Percentiles rank a stretch among this genome's conserved stretches.
These are phyloP conservation scores for Chionomys nivalis DNA, from an alignment of 2,113 vertebrate genomes.

Conservation along the genomic window DNA sequence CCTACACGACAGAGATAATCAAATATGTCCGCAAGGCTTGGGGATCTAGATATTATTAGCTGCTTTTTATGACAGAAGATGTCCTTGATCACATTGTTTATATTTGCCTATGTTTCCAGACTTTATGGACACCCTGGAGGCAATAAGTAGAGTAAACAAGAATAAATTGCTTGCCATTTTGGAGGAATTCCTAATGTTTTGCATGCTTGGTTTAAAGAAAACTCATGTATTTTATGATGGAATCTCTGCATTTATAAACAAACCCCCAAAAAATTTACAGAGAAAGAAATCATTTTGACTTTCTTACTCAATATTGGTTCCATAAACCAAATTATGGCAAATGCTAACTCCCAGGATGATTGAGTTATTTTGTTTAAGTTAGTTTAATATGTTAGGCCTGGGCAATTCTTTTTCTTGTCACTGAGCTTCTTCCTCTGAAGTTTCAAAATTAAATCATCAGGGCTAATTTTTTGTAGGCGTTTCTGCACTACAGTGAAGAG, in stretches of 20 bases:
- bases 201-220: constrained; percentile 6
- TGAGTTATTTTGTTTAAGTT: constrained; percentile 65
- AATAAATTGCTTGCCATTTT: constrained; percentile 63
- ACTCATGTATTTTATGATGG: constrained; percentile 62
- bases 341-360: constrained; percentile 18
- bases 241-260: constrained; percentile 76
- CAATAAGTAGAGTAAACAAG: constrained; percentile 60
- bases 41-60: constrained; percentile 54
- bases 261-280: constrained; percentile 64
- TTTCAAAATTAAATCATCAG: constrained; percentile 39
- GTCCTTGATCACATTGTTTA: constrained; percentile 63
- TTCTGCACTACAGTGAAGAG: neutral
- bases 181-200: constrained; percentile 61
- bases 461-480: constrained; percentile 38
- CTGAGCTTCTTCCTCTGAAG: constrained; percentile 40
- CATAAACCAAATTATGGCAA: constrained; percentile 66
- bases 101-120: constrained; percentile 52
- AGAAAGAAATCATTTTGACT: constrained; percentile 74
- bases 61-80: constrained; percentile 58
- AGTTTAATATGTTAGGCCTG: constrained; percentile 38
- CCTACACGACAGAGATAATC: constrained; percentile 10
- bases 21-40: constrained; percentile 9
- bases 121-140: constrained; percentile 42
- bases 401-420: neutral
- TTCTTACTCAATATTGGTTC: constrained; percentile 65